Evolutionary conservation across 1,140 invertebrate species (phyloP).

Genomic region (Nephotettix cincticeps): DNA sequence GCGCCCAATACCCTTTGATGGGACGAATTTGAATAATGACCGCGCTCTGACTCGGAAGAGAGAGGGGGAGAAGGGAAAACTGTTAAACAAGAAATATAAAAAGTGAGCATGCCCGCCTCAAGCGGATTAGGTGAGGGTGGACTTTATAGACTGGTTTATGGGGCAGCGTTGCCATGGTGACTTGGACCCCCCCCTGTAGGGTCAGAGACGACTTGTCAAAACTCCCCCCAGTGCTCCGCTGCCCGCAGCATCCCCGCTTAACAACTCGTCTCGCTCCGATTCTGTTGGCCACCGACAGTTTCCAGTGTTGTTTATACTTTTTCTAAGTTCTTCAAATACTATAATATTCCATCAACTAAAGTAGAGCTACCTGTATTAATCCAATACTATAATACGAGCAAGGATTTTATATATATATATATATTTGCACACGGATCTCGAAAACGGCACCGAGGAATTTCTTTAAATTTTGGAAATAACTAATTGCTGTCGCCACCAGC

Average conservation of each 20-base stretch:
- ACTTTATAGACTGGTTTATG: conserved; percentile 25
- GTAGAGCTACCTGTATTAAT: too few species aligned
- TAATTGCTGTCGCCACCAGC: too few species aligned
- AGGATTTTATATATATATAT: too few species aligned
- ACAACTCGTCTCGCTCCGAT: background rate
- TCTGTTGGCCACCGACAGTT: too few species aligned
- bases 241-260: background rate
- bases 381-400: too few species aligned
- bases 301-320: too few species aligned
- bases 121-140: conserved; percentile 1
- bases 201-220: background rate
- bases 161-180: background rate
- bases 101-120: conserved; percentile 7
- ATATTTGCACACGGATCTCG: too few species aligned
- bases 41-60: background rate
- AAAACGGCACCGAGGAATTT: too few species aligned
- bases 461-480: too few species aligned
- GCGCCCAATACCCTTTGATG: conserved; percentile 18
- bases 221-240: background rate
- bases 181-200: background rate
- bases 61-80: background rate
- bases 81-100: conserved; percentile 24
- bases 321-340: too few species aligned
- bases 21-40: conserved; percentile 21
- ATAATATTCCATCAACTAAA: too few species aligned